Base-by-base conservation (phyloP, 1,140 invertebrate species). In the Papilio glaucus region DNA sequence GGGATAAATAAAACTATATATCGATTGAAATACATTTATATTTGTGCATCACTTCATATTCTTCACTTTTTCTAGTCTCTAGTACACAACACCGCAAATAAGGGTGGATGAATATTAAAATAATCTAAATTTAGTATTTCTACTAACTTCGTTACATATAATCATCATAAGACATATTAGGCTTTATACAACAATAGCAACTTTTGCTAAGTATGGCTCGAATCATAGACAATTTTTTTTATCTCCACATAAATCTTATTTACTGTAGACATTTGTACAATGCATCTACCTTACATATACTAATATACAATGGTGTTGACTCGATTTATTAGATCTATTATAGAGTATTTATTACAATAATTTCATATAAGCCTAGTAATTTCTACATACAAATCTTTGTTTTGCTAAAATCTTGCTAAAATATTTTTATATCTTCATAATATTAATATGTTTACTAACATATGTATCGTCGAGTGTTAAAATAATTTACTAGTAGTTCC, bases 101-200 rank as follows among this genome's bases (percentile, higher is more conserved):
- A 81, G 81, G 85, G 84, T 89, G 88, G 83, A 84, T 83, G 85
- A 70, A 85, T 80, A 79, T 65, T 81, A 83, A 79, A 84, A 82
- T 85, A 87, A 79, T 84, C 80, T 85, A 86, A 84, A 85, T 89
- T 87, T 85, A 88, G 87, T 49, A 57, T 24, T 26, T 53, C 67
- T 49, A 86, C 84, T 85, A 82, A 84, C 82, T 80, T 81, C 74
- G 80, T 81, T 82, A 83, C 6, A 77, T 75, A 80, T 83, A 76
- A 68, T n/a, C 67, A 88, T 92, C 90, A 92, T 92, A 92, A 92
- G 90, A 92, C 89, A 91, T 91, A 89, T 89, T 90, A 91, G 90
- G 89, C 89, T 83, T 90, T 72, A 80, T 81, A 83, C 73, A 80
- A 72, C 65, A 85, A 83, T 85, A 87, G 85, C 80, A 78, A 82